phyloP scores from a whole-genome alignment of 1,140 invertebrate genomes.

The Venustaconcha ellipsiformis region DNA sequence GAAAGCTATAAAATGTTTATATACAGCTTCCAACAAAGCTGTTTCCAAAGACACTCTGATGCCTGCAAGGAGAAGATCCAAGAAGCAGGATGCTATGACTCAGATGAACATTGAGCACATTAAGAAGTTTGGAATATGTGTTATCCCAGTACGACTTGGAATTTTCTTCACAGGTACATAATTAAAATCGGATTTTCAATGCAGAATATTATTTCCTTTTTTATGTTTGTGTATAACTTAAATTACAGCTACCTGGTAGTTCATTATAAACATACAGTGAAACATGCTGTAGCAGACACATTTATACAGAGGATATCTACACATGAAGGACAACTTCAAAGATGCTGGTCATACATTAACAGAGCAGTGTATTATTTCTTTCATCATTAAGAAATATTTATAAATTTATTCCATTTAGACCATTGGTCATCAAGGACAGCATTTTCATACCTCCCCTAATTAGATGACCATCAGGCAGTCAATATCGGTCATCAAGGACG shows the following conservation, averaged over 20 bases:
- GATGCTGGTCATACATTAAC: not conserved
- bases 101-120: constrained; percentile 51
- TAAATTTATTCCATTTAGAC: no score
- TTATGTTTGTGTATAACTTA: no score
- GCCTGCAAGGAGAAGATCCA: constrained; percentile 29
- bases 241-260: no score
- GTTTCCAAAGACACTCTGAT: constrained; percentile 16
- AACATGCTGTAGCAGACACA: not conserved
- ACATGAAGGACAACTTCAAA: not conserved
- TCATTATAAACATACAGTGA: not conserved
- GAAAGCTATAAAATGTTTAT: not conserved
- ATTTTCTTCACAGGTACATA: constrained; percentile 59
- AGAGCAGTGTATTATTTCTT: no score
- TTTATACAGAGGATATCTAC: not conserved
- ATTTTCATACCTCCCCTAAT: no score
- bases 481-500: no score
- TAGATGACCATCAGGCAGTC: no score
- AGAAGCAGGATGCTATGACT: constrained; percentile 46
- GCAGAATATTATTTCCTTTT: no score
- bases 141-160: constrained; percentile 57
- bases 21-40: constrained; percentile 31
- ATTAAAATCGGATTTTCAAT: not conserved
- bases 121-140: constrained; percentile 60
- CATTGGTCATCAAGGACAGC: no score
- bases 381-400: no score